Conservation (phyloP, 1,140 invertebrate genomes). For the Penaeus indicus region DNA sequence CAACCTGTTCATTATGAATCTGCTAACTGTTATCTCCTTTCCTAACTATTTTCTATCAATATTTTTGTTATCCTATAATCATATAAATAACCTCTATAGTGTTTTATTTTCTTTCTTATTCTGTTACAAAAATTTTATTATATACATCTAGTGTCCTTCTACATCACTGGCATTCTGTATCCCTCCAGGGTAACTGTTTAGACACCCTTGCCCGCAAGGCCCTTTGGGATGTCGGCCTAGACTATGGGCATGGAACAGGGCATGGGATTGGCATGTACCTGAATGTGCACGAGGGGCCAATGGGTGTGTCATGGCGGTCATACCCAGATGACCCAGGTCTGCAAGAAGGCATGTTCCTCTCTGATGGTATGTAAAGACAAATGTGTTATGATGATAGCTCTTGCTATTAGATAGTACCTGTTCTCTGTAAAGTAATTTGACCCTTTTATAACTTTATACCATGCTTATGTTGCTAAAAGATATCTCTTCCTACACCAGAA, state of each 20-base stretch:
- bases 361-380: constrained; percentile 80
- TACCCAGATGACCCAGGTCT: constrained; percentile 85
- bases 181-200: constrained; percentile 81
- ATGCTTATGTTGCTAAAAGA: not conserved
- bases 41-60: too few relatives aligned
- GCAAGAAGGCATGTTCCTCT: constrained; percentile 90
- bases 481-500: constrained; percentile 70
- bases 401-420: not conserved
- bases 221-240: constrained; percentile 94
- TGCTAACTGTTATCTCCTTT: too few relatives aligned
- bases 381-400: not conserved
- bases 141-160: too few relatives aligned
- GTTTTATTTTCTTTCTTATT: too few relatives aligned
- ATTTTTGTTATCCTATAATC: too few relatives aligned
- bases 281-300: constrained; percentile 96
- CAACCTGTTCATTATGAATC: too few relatives aligned
- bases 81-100: too few relatives aligned
- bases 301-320: constrained; percentile 82
- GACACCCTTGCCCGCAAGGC: constrained; percentile 87
- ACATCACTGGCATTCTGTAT: not conserved
- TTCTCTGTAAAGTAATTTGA: constrained; percentile 22
- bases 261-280: constrained; percentile 96
- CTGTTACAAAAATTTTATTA: too few relatives aligned
- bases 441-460: not conserved
- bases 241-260: constrained; percentile 97